phyloP scores from a whole-genome alignment of 2,797 vertebrate species.

The Spondyliosoma cantharus region DNA sequence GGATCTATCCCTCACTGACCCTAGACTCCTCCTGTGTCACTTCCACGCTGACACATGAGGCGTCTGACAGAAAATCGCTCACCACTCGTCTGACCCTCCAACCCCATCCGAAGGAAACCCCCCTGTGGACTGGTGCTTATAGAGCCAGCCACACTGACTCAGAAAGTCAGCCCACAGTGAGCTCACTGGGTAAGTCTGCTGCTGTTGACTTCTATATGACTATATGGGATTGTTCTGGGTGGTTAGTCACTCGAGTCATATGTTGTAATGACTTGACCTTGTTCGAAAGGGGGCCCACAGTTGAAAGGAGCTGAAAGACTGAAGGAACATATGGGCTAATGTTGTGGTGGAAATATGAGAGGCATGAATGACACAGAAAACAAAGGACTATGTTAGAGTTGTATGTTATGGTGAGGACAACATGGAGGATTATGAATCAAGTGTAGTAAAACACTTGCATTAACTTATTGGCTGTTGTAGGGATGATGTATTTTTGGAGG shows the following conservation, averaged over 20 bases:
- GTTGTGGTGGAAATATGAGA: constrained; percentile 25
- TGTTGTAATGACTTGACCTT: constrained; percentile 56
- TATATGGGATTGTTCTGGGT: constrained; percentile 67
- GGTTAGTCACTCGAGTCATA: constrained; percentile 64
- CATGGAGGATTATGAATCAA: background rate
- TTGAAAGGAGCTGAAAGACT: constrained; percentile 49
- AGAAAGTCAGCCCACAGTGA: constrained; percentile 52
- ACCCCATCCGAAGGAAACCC: constrained; percentile 53
- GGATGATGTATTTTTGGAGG: no score
- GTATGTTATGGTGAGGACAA: background rate
- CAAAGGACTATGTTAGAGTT: constrained; percentile 28
- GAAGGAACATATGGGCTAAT: constrained; percentile 51
- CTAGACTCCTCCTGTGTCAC: constrained; percentile 31
- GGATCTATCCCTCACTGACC: constrained; percentile 50
- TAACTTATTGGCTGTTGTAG: background rate
- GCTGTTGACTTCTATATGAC: constrained; percentile 59
- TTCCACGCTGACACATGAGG: constrained; percentile 48
- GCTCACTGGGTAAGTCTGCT: constrained; percentile 66
- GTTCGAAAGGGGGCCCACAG: constrained; percentile 41
- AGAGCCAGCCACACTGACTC: constrained; percentile 59
- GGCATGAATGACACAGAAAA: constrained; percentile 26
- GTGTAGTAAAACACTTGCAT: background rate
- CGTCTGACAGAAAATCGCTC: constrained; percentile 17
- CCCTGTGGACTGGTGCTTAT: constrained; percentile 27
- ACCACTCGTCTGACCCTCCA: constrained; percentile 64